A percentile compares a stretch with the other conserved stretches of the same genome.
phyloP scores from a whole-genome alignment of 1,140 invertebrate genomes.

The Calliopsis andreniformis region DNA sequence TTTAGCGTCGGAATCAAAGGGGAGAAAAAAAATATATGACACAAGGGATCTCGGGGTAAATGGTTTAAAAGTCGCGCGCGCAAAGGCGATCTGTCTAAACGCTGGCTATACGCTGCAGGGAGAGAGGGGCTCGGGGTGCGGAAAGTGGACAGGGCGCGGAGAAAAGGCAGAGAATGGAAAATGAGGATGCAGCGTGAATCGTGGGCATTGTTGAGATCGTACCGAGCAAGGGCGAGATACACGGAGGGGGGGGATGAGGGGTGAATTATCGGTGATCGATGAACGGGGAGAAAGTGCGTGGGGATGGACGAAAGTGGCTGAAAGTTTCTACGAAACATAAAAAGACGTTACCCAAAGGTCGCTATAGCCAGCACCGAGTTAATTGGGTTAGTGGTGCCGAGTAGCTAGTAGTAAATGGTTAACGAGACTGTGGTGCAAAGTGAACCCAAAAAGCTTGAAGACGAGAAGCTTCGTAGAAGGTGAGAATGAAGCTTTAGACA shows the following conservation, averaged over 20 bases:
- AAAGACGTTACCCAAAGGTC: conserved; percentile 21
- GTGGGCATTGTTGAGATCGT: not conserved
- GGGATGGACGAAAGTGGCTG: conserved; percentile 10
- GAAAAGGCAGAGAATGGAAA: not conserved
- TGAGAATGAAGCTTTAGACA: not conserved
- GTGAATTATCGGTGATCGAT: conserved; percentile 7
- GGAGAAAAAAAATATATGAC: conserved; percentile 25
- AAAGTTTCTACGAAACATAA: conserved; percentile 20
- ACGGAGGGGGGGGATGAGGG: not conserved
- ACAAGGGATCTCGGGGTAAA: conserved; percentile 34
- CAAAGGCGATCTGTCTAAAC: conserved; percentile 18
- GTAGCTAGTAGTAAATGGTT: conserved; percentile 8
- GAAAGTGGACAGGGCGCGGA: conserved; percentile 13
- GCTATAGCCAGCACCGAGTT: conserved; percentile 18
- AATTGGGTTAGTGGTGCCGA: conserved; percentile 32
- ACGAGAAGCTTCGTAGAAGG: not conserved
- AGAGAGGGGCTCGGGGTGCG: conserved; percentile 1
- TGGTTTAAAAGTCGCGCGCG: conserved; percentile 25
- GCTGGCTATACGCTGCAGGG: not conserved
- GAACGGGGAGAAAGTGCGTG: conserved; percentile 15
- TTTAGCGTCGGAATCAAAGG: conserved; percentile 24
- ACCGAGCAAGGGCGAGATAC: not conserved
- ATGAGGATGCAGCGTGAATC: not conserved
- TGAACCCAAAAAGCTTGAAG: not conserved
- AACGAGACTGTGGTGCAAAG: conserved; percentile 6